A percentile compares a stretch with the other conserved stretches of the same genome.
Conservation (phyloP, 2,113 vertebrate genomes). For the Pan troglodytes region NHGRI_mPanTro3-v2.1_pri NC_072421.2:14656501-14657000, state of each 20-base stretch:
- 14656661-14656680: background rate
- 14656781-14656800: background rate
- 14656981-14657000: background rate
- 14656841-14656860: constrained; percentile 1
- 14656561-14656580: background rate
- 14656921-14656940: no score
- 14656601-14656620: background rate
- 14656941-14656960: background rate
- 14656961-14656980: background rate
- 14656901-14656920: background rate
- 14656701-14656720: background rate
- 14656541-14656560: background rate
- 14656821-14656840: background rate
- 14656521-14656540: background rate
- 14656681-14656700: background rate
- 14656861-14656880: background rate
- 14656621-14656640: background rate
- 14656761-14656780: background rate
- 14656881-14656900: background rate
- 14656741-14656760: background rate
- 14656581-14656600: background rate
- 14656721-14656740: background rate
- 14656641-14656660: background rate
- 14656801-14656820: background rate
- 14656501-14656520: background rate